A percentile compares a stretch with the other conserved stretches of the same genome.
These are phyloP conservation scores for Oenanthe melanoleuca DNA, from an alignment of 2,113 vertebrate species.

Conservation along the genomic window DNA sequence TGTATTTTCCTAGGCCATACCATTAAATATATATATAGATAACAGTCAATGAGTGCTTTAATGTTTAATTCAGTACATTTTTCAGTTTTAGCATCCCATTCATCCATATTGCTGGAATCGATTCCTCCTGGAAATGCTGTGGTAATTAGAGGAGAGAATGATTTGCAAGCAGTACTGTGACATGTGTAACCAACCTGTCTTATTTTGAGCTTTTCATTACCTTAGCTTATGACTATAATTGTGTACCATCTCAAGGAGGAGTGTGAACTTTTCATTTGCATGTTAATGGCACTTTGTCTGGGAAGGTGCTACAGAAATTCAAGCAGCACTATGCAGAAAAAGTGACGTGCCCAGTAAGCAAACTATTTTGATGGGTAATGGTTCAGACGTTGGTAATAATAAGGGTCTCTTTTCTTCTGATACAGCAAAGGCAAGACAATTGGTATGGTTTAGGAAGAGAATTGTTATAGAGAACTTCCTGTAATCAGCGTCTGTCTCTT, in stretches of 20 bases:
- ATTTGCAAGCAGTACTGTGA: background rate
- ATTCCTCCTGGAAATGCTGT: background rate
- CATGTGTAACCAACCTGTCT: background rate
- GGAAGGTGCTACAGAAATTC: background rate
- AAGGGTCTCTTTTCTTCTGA: background rate
- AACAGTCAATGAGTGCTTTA: background rate
- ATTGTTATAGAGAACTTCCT: background rate
- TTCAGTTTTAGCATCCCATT: constrained; percentile 16
- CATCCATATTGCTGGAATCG: background rate
- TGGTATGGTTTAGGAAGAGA: background rate
- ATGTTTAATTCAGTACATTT: background rate
- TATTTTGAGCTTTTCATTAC: constrained; percentile 19
- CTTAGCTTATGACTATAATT: background rate
- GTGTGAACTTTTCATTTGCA: constrained; percentile 18
- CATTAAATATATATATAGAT: background rate
- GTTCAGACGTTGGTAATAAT: background rate
- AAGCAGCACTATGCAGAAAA: background rate
- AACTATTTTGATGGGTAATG: background rate
- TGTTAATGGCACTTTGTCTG: background rate
- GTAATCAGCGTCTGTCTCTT: background rate
- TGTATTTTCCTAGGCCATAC: background rate
- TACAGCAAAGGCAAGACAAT: background rate
- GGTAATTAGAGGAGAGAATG: constrained; percentile 11
- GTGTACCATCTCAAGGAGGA: background rate
- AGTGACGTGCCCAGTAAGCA: background rate